phyloP scores from a whole-genome alignment of 2,797 vertebrate genomes.

The Pagetopsis macropterus region DNA sequence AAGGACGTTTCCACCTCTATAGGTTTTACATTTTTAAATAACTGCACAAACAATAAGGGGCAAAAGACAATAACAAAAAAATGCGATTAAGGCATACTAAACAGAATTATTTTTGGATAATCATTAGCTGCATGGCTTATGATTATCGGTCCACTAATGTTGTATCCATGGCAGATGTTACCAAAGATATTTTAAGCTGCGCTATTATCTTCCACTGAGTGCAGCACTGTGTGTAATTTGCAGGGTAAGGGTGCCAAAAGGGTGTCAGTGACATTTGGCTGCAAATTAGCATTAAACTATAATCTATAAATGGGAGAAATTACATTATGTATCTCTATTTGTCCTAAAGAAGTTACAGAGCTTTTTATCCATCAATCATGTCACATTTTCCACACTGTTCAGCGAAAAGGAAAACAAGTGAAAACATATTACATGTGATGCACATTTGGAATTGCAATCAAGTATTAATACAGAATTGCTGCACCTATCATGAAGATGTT shows the following conservation, averaged over 20 bases:
- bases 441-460: slow-evolving; percentile 1
- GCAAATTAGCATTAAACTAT: slow-evolving; percentile 24
- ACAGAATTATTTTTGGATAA: not conserved
- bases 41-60: too few relatives aligned
- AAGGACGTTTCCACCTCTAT: too few relatives aligned
- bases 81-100: too few relatives aligned
- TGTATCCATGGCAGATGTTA: slow-evolving; percentile 36
- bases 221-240: slow-evolving; percentile 36
- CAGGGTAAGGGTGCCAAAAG: slow-evolving; percentile 15
- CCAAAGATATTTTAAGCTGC: slow-evolving; percentile 44
- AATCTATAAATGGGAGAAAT: not conserved
- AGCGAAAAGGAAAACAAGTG: not conserved
- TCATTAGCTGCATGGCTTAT: not conserved
- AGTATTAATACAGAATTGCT: not conserved
- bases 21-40: too few relatives aligned
- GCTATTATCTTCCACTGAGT: slow-evolving; percentile 10
- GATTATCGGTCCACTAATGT: slow-evolving; percentile 12
- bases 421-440: not conserved
- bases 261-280: slow-evolving; percentile 23
- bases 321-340: not conserved
- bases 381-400: too few relatives aligned
- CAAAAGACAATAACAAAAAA: too few relatives aligned
- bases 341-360: not conserved
- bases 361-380: not conserved
- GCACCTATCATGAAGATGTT: too few relatives aligned